phyloP scores from a whole-genome alignment of 2,113 vertebrate genomes.

The Aegotheles bennettii region DNA sequence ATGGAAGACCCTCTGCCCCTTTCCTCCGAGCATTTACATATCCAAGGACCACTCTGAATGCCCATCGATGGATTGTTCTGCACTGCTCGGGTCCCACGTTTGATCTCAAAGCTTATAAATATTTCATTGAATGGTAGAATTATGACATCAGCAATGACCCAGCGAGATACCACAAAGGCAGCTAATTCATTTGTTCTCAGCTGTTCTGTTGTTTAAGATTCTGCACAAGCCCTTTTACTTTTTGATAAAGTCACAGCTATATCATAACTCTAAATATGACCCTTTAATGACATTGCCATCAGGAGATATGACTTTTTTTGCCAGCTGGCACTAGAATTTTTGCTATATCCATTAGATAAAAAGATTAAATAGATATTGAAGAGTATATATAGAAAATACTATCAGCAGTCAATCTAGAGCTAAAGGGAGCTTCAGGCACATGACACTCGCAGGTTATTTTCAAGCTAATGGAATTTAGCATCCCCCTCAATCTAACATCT shows the following conservation, averaged over 20 bases:
- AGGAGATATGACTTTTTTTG: neutral
- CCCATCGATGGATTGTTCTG: neutral
- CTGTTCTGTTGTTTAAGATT: neutral
- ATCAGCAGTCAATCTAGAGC: neutral
- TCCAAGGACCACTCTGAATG: neutral
- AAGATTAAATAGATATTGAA: neutral
- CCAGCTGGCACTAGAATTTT: neutral
- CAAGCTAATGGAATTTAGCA: neutral
- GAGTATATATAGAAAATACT: neutral
- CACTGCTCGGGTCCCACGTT: neutral
- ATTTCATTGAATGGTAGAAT: neutral
- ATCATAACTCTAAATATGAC: neutral
- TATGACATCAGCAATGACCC: neutral
- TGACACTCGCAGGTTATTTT: neutral
- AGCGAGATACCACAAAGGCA: neutral
- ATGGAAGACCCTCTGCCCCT: neutral
- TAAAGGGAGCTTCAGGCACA: neutral
- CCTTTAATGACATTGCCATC: neutral
- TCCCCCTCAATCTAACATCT: neutral
- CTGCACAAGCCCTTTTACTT: neutral
- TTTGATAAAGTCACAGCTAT: neutral
- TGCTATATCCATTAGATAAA: neutral
- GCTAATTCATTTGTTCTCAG: neutral
- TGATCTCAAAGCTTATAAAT: neutral
- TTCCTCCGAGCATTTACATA: neutral